Base-by-base conservation (phyloP, 92 coral and sea anemone species). In the Phenganax marumi region DNA sequence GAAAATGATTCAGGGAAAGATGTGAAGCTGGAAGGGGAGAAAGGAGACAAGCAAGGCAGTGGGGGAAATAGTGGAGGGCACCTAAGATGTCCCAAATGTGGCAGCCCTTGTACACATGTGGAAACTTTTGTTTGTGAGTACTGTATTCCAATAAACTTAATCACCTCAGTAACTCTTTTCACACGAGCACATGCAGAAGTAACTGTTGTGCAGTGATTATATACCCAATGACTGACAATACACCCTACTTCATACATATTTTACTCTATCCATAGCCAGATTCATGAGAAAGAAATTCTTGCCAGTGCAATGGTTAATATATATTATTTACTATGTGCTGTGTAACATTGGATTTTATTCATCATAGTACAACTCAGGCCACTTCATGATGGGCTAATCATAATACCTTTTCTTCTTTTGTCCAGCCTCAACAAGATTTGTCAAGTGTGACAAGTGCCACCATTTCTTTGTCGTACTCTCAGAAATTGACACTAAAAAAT, bases 361-460 rank as follows among this genome's bases (percentile, higher is more conserved):
- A 33, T 33, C 43, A 33, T 33, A 5, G 43, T 33, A 33, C 43
- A 33, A 33, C 43, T 33, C 43, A 1, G 0, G 43, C 43, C 43
- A 33, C 43, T 33, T 33, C 43, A 33, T 33, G 43, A 33, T 33
- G 43, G 0, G 43, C 5, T 33, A 33, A 33, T 33, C 43, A 33
- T 33, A 8, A 50, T 11, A 21, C 13, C 12, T 72, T 26, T 77
- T 43, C 71, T 75, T 8, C 58, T 22, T 43, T 79, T 80, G 85
- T 87, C 52, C 90, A 95, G 98, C 98, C 12, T 90, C 97, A 56
- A 95, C 98, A 43, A 87, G 98, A 86, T 95, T 95, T 90, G 98
- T 95, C 7, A 97, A 95, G 63, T 95, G 98, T 86, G 95, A 95
- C 73, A 95, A 95, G 90, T 95, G 98, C 83, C 90, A 90, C 77